Evolutionary conservation across 1,140 invertebrate species (phyloP).

Genomic region (Drosophila subpulchrella): DNA sequence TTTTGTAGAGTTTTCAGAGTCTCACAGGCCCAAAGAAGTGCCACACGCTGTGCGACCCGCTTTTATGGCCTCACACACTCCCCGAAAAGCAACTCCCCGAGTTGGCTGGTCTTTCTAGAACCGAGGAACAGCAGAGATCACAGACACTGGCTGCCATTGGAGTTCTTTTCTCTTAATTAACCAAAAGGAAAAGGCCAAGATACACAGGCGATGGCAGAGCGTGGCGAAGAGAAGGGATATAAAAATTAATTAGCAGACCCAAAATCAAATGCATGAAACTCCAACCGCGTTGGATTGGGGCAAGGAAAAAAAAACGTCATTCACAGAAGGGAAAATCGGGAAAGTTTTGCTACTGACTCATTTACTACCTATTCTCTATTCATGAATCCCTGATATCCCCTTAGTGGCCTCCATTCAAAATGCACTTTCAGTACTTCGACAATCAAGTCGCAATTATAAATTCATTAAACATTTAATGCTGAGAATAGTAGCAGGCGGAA

Average conservation of each 20-base stretch:
- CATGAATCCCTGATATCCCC: too few species aligned
- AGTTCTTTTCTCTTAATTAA: constrained; percentile 80
- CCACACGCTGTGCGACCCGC: constrained; percentile 66
- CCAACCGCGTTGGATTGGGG: too few species aligned
- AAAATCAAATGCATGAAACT: constrained; percentile 54
- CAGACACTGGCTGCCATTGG: constrained; percentile 50
- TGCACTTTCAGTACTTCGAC: not conserved
- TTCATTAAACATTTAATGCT: not conserved
- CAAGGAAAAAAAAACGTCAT: not conserved
- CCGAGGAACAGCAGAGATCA: constrained; percentile 24
- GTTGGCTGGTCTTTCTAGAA: not conserved
- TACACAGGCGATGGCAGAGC: constrained; percentile 31
- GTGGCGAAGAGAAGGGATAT: constrained; percentile 68
- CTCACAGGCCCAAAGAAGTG: constrained; percentile 7
- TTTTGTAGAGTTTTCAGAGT: constrained; percentile 2
- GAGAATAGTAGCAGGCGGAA: not conserved
- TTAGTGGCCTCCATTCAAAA: not conserved
- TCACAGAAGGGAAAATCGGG: not conserved
- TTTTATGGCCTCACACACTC: constrained; percentile 54
- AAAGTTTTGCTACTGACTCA: not conserved
- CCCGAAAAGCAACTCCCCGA: not conserved
- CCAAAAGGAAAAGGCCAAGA: constrained; percentile 50
- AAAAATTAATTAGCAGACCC: constrained; percentile 75
- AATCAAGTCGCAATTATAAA: not conserved
- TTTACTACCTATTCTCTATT: not conserved